Base-by-base conservation (phyloP, 2,113 vertebrate genomes). In the Scartelaos histophorus region DNA sequence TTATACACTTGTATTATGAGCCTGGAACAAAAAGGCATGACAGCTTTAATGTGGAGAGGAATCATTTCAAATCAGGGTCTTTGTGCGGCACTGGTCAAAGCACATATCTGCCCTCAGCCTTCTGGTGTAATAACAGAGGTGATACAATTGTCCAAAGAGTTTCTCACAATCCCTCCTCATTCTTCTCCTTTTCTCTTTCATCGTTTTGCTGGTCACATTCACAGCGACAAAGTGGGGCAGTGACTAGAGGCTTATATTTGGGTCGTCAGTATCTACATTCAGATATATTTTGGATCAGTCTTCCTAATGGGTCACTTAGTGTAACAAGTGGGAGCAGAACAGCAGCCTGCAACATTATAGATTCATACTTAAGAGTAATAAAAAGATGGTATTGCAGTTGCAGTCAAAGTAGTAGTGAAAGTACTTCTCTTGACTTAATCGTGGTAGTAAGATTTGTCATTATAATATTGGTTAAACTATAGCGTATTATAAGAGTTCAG, bases 71-170 rank as follows among this genome's bases (percentile, higher is more conserved):
- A 58, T 83, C 76, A 70, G 65, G 15, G 66, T 72, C 73, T 83
- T 58, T 58, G 56, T 58, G 56, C 56, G 3, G 21, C 22, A 15
- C 56, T 58, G 84, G 62, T 78, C 80, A 87, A 85, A 87, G 74
- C 69, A 79, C 66, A 81, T 73, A 81, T 81, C 78, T 79, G 81
- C 69, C 79, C 80, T 79, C 56, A 82, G 89, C 89, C 87, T 79
- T 89, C 82, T 88, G 82, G 76, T 89, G 84, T 79, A 87, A 89
- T 84, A 65, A 87, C 73, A 49, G 78, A 87, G 83, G 87, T 82
- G 76, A 89, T 85, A 84, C 83, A 75, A 83, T 86, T 88, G 87
- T 89, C 79, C 85, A 80, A 58, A 80, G 70, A 61, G 77, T 74
- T 90, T 84, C 76, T 72, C 82, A 79, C 82, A 87, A 86, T 90